phyloP scores from a whole-genome alignment of 2,888 invertebrate species.

The Drosophila imparisetae region DNA sequence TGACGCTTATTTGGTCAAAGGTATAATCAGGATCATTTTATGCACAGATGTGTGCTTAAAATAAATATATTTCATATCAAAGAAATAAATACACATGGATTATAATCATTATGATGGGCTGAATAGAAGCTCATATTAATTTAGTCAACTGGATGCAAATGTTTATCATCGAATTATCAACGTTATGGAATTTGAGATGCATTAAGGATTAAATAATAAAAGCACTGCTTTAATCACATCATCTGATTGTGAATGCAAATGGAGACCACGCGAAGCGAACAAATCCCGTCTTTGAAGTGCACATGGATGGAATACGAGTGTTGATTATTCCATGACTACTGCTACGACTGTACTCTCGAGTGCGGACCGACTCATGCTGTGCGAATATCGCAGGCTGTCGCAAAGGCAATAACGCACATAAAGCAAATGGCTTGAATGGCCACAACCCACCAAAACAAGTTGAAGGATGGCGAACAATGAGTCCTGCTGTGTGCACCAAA shows the following conservation, averaged over 20 bases:
- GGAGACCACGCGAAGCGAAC: background rate
- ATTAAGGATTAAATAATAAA: background rate
- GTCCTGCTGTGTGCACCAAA: constrained; percentile 6
- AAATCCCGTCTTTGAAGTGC: background rate
- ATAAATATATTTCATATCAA: background rate
- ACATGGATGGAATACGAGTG: background rate
- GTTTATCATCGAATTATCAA: background rate
- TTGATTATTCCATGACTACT: background rate
- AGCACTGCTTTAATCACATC: background rate
- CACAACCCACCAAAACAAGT: background rate
- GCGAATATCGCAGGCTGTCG: constrained; percentile 7
- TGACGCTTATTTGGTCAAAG: background rate
- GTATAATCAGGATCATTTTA: background rate
- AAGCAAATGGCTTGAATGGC: background rate
- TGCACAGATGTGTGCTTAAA: background rate
- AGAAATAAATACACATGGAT: background rate
- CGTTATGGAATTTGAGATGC: background rate
- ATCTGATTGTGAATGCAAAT: background rate
- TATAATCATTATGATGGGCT: background rate
- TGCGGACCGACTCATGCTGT: background rate
- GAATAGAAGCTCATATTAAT: background rate
- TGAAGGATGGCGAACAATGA: background rate
- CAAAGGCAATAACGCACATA: constrained; percentile 4
- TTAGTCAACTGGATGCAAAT: background rate
- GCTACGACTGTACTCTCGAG: background rate